Evolutionary conservation across 2,113 vertebrate species (phyloP).

Genomic region (Antennarius striatus): DNA sequence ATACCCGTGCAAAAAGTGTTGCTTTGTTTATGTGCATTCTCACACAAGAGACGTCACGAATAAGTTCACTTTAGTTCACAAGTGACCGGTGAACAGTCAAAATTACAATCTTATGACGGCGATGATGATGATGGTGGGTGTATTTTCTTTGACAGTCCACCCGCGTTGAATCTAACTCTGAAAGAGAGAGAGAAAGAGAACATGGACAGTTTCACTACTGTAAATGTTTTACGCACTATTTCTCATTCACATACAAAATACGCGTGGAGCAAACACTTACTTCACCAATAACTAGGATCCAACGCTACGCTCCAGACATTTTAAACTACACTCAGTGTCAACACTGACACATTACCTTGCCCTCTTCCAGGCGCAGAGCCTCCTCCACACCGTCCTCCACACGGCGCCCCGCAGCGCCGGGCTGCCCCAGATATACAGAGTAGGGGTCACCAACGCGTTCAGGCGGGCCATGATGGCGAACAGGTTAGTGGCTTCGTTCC

Average conservation of each 20-base stretch:
- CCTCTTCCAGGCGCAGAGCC: constrained; percentile 39
- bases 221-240: not conserved
- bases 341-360: constrained; percentile 36
- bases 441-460: constrained; percentile 77
- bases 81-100: too few relatives aligned
- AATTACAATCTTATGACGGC: too few relatives aligned
- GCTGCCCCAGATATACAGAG: constrained; percentile 79
- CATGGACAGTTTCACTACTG: too few relatives aligned
- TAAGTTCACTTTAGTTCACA: too few relatives aligned
- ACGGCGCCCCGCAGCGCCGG: constrained; percentile 73
- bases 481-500: constrained; percentile 78
- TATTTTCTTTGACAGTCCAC: not conserved
- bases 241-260: not conserved
- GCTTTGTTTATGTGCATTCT: not conserved
- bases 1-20: too few relatives aligned
- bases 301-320: too few relatives aligned
- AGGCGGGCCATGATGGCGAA: constrained; percentile 78
- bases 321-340: not conserved
- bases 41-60: not conserved
- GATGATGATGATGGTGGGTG: not conserved
- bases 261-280: too few relatives aligned
- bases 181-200: constrained; percentile 10
- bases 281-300: too few relatives aligned
- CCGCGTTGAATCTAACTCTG: constrained; percentile 34
- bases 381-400: constrained; percentile 66